Evolutionary conservation across 2,888 invertebrate species (phyloP).

Genomic region (Drosophila falleni): DNA sequence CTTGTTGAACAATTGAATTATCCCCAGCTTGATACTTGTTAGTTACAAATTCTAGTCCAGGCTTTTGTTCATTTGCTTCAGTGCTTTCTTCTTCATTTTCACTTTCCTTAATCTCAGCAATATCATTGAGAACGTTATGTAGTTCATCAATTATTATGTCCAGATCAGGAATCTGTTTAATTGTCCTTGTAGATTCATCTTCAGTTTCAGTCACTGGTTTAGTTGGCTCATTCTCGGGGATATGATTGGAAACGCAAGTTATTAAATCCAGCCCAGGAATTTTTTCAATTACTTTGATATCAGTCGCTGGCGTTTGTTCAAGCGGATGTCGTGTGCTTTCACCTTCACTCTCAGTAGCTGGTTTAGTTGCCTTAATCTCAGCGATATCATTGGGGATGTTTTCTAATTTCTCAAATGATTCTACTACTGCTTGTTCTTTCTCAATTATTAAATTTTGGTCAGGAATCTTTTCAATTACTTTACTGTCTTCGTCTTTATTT

Average conservation of each 20-base stretch:
- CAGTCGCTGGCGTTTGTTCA: neutral
- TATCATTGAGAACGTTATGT: no score
- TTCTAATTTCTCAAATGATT: neutral
- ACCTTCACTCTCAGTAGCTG: neutral
- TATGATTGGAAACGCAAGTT: neutral
- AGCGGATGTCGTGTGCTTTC: neutral
- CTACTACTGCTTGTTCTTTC: neutral
- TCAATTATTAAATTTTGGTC: neutral
- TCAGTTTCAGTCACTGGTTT: neutral
- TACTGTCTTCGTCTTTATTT: neutral
- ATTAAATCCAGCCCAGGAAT: slow-evolving; percentile 18
- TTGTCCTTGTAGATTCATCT: neutral
- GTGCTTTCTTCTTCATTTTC: no score
- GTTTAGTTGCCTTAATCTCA: neutral
- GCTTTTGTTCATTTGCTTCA: no score
- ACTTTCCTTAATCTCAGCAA: no score
- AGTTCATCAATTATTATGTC: no score
- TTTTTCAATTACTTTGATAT: neutral
- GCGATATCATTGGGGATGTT: neutral
- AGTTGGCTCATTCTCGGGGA: neutral
- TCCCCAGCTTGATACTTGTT: no score
- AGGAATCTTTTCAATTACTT: slow-evolving; percentile 9
- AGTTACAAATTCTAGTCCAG: no score
- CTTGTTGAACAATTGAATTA: no score
- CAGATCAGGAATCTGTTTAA: no score